phyloP scores from a whole-genome alignment of 2,888 invertebrate species.

The Protophormia terraenovae region DNA sequence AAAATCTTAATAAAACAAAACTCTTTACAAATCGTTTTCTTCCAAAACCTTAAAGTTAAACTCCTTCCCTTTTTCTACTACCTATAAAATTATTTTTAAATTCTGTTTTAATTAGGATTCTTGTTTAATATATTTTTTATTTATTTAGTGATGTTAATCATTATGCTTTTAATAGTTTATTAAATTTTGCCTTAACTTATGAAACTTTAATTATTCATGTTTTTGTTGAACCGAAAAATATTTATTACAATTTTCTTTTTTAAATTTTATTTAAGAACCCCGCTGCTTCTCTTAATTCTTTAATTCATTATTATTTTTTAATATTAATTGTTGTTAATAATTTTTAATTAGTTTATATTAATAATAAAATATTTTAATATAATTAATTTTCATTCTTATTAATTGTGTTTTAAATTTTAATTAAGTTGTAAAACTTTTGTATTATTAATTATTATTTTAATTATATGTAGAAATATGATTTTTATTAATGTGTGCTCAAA shows the following conservation, averaged over 20 bases:
- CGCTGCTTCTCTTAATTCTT: conserved; percentile 9
- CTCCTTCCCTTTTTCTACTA: background rate
- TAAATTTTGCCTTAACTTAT: conserved; percentile 53
- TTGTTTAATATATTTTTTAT: conserved; percentile 14
- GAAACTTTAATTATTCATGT: background rate
- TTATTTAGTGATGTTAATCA: conserved; percentile 55
- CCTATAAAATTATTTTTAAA: background rate
- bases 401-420: conserved; percentile 24
- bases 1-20: conserved; percentile 47
- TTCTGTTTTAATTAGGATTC: no score
- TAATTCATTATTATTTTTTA: conserved; percentile 23
- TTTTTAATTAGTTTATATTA: conserved; percentile 56
- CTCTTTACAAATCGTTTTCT: conserved; percentile 58
- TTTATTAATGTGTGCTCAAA: conserved; percentile 44
- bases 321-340: conserved; percentile 58
- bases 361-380: conserved; percentile 10
- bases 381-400: conserved; percentile 43
- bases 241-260: background rate
- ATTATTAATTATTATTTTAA: conserved; percentile 57
- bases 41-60: conserved; percentile 3
- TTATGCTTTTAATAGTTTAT: conserved; percentile 32
- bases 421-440: conserved; percentile 57
- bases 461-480: conserved; percentile 25
- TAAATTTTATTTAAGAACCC: no score
- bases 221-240: background rate